Percentiles rank a stretch among this genome's conserved stretches.
Conservation (phyloP, 2,113 vertebrate species). For the Mirza zaza region DNA sequence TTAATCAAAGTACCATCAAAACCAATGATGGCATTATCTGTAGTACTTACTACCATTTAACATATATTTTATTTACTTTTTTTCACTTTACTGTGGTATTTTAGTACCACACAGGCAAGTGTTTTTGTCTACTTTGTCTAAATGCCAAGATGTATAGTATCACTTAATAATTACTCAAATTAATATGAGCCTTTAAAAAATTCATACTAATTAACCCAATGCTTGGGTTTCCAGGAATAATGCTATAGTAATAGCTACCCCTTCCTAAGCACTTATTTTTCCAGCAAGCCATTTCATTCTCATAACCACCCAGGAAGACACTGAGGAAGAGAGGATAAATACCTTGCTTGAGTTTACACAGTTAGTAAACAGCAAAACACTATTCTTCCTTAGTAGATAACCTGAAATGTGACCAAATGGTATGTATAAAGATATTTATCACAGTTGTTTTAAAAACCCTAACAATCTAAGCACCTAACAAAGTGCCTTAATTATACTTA, state of each 20-base stretch:
- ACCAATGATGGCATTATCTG: not conserved
- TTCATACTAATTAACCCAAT: not conserved
- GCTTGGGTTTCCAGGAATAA: not conserved
- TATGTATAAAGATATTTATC: not conserved
- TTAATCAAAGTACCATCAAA: not conserved
- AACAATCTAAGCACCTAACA: not conserved
- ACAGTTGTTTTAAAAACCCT: not conserved
- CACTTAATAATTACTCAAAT: not conserved
- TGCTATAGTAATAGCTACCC: fast-evolving
- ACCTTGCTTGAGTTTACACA: not conserved
- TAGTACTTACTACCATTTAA: fast-evolving
- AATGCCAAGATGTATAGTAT: not conserved
- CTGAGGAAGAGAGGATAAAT: not conserved
- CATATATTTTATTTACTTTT: not conserved
- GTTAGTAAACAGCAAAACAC: not conserved
- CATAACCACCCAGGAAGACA: not conserved
- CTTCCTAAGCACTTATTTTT: not conserved
- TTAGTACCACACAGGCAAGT: not conserved
- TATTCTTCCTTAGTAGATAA: not conserved
- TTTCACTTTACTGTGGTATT: too few species aligned
- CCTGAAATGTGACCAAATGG: not conserved
- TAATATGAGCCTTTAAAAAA: not conserved
- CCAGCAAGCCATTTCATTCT: not conserved
- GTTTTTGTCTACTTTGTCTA: not conserved
- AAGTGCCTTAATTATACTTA: not conserved